Evolutionary conservation across 2,797 vertebrate species (phyloP).

Genomic region (Lepidocolaptes lacrymiger): DNA sequence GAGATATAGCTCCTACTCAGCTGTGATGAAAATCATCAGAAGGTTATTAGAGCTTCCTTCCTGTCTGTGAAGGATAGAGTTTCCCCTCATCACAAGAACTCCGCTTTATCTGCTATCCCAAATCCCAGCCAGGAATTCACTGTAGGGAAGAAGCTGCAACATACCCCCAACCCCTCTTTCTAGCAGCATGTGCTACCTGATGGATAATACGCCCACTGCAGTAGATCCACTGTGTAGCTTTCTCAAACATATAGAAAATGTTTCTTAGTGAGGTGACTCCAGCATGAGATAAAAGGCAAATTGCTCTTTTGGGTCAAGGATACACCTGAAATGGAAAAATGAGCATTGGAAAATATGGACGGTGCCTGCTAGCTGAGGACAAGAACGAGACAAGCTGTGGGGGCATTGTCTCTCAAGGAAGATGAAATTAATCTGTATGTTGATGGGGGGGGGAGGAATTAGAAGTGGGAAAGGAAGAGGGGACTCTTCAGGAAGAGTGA

Average conservation of each 20-base stretch:
- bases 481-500: neutral
- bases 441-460: neutral
- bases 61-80: neutral
- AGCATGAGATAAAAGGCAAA: neutral
- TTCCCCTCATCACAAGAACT: neutral
- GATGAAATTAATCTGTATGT: neutral
- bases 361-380: neutral
- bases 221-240: neutral
- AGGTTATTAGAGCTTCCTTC: neutral
- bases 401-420: neutral
- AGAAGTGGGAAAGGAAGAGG: neutral
- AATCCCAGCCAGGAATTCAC: neutral
- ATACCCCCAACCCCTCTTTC: neutral
- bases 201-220: neutral
- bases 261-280: neutral
- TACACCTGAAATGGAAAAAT: neutral
- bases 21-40: neutral
- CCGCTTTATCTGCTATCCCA: neutral
- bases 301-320: neutral
- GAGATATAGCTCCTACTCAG: neutral
- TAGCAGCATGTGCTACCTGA: neutral
- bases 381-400: neutral
- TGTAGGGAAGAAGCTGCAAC: neutral
- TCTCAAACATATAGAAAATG: neutral
- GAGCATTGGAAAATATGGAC: neutral